Evolutionary conservation across 2,888 invertebrate species (phyloP), one percentile per base, ranked within the genome.

Genomic region (Agonum fuliginosum): DNA sequence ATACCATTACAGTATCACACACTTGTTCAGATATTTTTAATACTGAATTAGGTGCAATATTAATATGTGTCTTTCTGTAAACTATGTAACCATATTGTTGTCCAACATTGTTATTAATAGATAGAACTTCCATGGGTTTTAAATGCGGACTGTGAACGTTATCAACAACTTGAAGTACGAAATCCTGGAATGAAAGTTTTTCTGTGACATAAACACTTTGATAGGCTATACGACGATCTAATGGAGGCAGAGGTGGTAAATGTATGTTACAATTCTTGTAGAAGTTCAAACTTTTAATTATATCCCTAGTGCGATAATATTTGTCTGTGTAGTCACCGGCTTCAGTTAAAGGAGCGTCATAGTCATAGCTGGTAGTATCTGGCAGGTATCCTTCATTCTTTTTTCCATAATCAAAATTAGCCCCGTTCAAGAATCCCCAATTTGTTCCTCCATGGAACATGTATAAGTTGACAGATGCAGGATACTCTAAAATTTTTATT

Each of bases 391-490:
- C 72, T 22, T 20, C 14, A 71, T 79, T 79, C 70, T 81, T 80
- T 6, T 71, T 76, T 43, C 43, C 14, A 69, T 79, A 77, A 34
- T 71, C 82, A 82, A 78, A 79, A 80, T 79, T 83, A 41, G 80
- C 84, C 3, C 85, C 85, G 78, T 84, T 86, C 74, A 83, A 79
- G 72, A 93, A 95, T 78, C 92, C 95, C 83, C 93, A 95, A 83
- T 95, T 96, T 0, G 95, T 94, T 72, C 97, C 97, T 17, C 97
- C 97, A 82, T 92, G 93, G 86, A 96, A 97, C 94, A 97, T 95
- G 84, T 97, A 98, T 81, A 97, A 91, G 83, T 96, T 97, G 17
- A 97, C 91, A 71, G 93, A 85, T 3, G 85, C 82, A 0, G 85
- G 85, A 78, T 82, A 85, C 14, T 80, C 78, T 10, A 86, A 72